Percentiles rank a stretch among this genome's conserved stretches.
phyloP scores from a whole-genome alignment of 2,888 invertebrate genomes.

The Acleris emargana region DNA sequence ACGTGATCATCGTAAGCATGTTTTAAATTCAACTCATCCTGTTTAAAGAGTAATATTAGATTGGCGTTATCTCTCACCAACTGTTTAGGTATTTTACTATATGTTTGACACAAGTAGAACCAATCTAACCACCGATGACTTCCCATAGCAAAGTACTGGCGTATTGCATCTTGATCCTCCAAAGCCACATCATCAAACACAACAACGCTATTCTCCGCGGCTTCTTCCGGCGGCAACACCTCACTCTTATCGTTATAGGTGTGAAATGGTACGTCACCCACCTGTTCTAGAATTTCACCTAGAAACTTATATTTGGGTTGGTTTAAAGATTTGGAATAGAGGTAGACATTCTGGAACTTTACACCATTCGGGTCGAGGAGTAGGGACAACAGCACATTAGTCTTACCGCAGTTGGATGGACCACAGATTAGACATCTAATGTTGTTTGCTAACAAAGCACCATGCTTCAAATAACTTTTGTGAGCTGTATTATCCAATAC shows the following conservation, averaged over 20 bases:
- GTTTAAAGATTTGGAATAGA: constrained; percentile 10
- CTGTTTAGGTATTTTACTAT: too few relatives aligned
- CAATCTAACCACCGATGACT: too few relatives aligned
- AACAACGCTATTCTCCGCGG: too few relatives aligned
- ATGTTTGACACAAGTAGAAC: too few relatives aligned
- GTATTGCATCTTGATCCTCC: too few relatives aligned
- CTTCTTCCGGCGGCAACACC: too few relatives aligned
- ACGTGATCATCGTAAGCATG: too few relatives aligned
- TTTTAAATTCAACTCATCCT: too few relatives aligned
- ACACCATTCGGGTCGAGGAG: constrained; percentile 7
- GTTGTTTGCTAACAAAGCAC: neutral
- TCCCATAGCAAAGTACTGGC: too few relatives aligned
- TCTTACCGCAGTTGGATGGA: constrained; percentile 13
- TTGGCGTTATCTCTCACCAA: too few relatives aligned
- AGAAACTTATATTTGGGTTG: constrained; percentile 8
- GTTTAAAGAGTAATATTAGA: too few relatives aligned
- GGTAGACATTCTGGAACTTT: constrained; percentile 10
- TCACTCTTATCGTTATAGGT: constrained; percentile 13
- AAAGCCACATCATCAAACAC: too few relatives aligned
- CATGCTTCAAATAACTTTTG: neutral
- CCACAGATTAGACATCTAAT: constrained; percentile 13
- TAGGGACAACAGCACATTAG: constrained; percentile 8
- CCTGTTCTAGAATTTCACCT: constrained; percentile 8
- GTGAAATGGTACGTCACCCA: constrained; percentile 6
- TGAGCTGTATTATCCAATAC: neutral